Evolutionary conservation across 2,888 invertebrate species (phyloP).

Genomic region (Tipula helvola): DNA sequence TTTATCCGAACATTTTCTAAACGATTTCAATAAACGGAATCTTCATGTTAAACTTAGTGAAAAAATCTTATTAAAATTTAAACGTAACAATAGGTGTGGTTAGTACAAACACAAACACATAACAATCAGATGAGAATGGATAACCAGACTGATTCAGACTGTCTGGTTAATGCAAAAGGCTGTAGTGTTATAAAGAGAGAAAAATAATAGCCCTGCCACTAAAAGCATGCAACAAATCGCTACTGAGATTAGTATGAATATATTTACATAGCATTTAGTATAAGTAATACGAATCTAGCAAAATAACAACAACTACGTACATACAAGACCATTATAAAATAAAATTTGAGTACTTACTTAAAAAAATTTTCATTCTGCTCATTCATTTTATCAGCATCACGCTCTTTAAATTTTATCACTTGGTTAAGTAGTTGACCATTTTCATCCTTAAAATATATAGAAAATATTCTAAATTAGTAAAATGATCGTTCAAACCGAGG

Average conservation of each 20-base stretch:
- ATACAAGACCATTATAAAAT: neutral
- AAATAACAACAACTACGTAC: neutral
- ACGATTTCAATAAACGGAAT: conserved; percentile 15
- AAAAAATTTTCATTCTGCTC: conserved; percentile 90
- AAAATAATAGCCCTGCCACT: neutral
- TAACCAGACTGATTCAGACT: too few species aligned
- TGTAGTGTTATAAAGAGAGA: neutral
- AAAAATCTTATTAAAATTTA: conserved; percentile 22
- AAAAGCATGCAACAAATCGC: neutral
- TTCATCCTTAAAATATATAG: conserved; percentile 56
- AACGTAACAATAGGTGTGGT: conserved; percentile 19
- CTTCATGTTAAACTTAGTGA: conserved; percentile 29
- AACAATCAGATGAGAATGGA: neutral
- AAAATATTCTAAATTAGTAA: conserved; percentile 10
- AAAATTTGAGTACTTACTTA: conserved; percentile 47
- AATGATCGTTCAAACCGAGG: too few species aligned
- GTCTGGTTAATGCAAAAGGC: too few species aligned
- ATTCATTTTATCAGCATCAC: conserved; percentile 93
- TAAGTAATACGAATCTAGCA: neutral
- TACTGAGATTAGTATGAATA: neutral
- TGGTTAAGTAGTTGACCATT: conserved; percentile 73
- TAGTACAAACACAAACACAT: conserved; percentile 17
- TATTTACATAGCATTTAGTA: neutral
- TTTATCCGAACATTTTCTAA: conserved; percentile 75
- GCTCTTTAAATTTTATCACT: conserved; percentile 81